A percentile compares a stretch with the other conserved stretches of the same genome.
phyloP scores from a whole-genome alignment of 1,140 invertebrate genomes.

The Drosophila funebris region DNA sequence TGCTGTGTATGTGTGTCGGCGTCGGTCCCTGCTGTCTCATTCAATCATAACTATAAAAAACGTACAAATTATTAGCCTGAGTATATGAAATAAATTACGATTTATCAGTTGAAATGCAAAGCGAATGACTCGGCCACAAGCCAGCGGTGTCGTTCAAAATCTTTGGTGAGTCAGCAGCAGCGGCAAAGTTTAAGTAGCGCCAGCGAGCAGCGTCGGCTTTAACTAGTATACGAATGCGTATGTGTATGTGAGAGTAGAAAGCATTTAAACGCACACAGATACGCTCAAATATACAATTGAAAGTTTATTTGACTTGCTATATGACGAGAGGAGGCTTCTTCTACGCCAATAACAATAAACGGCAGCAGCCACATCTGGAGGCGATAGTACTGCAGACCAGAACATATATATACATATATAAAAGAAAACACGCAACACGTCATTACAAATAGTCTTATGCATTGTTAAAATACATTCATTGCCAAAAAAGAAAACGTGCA shows the following conservation, averaged over 20 bases:
- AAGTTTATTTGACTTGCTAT: constrained; percentile 35
- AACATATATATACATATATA: constrained; percentile 4
- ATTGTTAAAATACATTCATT: not conserved
- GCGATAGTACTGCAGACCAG: constrained; percentile 28
- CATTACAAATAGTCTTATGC: not conserved
- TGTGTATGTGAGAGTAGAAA: not conserved
- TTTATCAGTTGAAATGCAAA: constrained; percentile 32
- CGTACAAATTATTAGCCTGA: constrained; percentile 28
- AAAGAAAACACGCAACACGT: constrained; percentile 1
- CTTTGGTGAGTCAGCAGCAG: constrained; percentile 53
- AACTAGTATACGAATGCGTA: constrained; percentile 13
- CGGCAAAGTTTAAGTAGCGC: constrained; percentile 1
- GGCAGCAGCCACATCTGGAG: not conserved
- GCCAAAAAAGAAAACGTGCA: constrained; percentile 11
- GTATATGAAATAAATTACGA: constrained; percentile 1
- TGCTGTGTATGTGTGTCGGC: not conserved
- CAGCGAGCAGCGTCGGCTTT: constrained; percentile 6
- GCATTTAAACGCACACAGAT: not conserved
- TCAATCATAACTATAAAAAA: constrained; percentile 16
- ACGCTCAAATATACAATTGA: constrained; percentile 23
- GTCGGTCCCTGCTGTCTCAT: not conserved
- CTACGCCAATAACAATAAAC: constrained; percentile 18
- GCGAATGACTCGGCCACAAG: not conserved
- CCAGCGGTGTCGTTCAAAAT: constrained; percentile 17
- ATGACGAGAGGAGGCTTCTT: not conserved